Base-by-base conservation (phyloP, 1,140 invertebrate species). In the Temnothorax nylanderi region DNA sequence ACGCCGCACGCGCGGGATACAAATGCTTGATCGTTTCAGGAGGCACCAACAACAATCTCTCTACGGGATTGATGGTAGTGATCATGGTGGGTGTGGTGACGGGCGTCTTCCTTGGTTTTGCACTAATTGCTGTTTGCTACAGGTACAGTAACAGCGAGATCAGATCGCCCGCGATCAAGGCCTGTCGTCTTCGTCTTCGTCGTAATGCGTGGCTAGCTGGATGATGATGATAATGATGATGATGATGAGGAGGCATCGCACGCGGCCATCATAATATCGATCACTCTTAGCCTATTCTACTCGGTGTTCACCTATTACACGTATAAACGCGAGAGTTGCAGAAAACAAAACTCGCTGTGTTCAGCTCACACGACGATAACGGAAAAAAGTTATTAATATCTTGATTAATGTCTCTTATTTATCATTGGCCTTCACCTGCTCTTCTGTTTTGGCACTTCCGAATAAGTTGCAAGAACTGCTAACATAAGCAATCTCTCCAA, bases 61-160 rank as follows among this genome's bases (percentile, higher is more conserved):
- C 98, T 96, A 98, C 98, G 92, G 97, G 98, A 95, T 96, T 96
- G 94, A 97, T 99, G 97, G 98, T 99, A 95, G 96, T 99, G 96
- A 98, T 99, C 95, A 97, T 99, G 96, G 98, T 98, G 93, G 97
- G 97, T 94, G 98, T 98, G 94, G 98, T 99, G 94, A 98, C 98
- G 94, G 97, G 97, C 94, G 98, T 99, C 96, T 98, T 99, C 97
- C 97, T 99, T 96, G 97, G 97, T 96, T 98, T 99, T 97, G 98
- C 98, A 95, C 96, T 98, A 96, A 97, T 98, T 96, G 98, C 98
- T 94, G 97, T 98, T 97, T 99, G 98, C 97, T 99, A 98, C 98
- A 99, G 98, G 98, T 98, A 98, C 95, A 96, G 96, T 97, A 96
- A 95, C 91, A 92, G 92, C 85, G 81, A 37, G 77, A 60, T 76